Conservation (phyloP, 2,888 invertebrate genomes). For the Belgica antarctica region DNA sequence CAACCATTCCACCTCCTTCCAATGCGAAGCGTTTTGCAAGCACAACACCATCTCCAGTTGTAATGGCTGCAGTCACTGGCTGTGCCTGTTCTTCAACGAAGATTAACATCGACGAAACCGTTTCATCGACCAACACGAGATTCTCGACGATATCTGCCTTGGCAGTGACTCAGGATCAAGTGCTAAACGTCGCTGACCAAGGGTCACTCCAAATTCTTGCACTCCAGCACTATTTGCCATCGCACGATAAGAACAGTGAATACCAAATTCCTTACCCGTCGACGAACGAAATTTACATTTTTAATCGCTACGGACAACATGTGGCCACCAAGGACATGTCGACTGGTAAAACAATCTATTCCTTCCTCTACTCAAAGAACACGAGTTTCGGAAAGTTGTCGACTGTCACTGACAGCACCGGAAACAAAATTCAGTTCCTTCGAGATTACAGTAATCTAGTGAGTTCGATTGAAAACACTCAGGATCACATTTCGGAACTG, state of each 20-base stretch:
- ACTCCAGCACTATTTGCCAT: conserved; percentile 80
- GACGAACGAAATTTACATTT: conserved; percentile 89
- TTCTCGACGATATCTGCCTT: conserved; percentile 86
- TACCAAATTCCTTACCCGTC: conserved; percentile 92
- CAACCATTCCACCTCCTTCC: background rate
- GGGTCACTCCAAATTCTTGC: conserved; percentile 81
- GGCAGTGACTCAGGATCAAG: conserved; percentile 93
- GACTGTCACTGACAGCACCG: conserved; percentile 90
- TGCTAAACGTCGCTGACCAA: conserved; percentile 93
- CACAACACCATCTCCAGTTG: background rate
- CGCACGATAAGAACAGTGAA: conserved; percentile 83
- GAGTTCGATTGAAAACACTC: conserved; percentile 90
- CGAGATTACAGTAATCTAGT: conserved; percentile 90
- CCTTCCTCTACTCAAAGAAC: conserved; percentile 95
- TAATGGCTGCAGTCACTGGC: conserved; percentile 31
- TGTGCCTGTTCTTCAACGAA: conserved; percentile 34
- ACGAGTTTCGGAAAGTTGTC: conserved; percentile 92
- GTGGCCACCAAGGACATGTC: conserved; percentile 90
- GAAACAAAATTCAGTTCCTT: conserved; percentile 86
- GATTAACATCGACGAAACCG: conserved; percentile 76
- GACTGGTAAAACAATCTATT: conserved; percentile 91
- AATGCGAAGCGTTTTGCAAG: background rate
- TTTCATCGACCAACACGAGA: conserved; percentile 85
- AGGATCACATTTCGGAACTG: conserved; percentile 87
- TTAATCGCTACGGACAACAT: conserved; percentile 94